phyloP scores from a whole-genome alignment of 2,797 vertebrate species.

The Saguinus oedipus region DNA sequence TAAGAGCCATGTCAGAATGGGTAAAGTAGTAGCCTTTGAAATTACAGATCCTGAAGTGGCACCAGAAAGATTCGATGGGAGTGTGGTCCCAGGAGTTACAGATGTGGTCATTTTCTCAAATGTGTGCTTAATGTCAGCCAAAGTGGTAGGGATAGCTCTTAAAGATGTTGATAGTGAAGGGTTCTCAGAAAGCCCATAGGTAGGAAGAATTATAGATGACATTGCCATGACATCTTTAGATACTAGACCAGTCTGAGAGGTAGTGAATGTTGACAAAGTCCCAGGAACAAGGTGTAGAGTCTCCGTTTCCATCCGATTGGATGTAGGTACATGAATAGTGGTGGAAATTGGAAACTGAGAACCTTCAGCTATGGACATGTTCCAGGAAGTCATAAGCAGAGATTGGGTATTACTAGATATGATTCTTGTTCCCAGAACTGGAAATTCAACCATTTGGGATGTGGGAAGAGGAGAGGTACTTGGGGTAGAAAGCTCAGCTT shows the following conservation, averaged over 20 bases:
- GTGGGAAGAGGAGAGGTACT: not conserved
- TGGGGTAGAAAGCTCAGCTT: slow-evolving; percentile 1
- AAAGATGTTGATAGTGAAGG: slow-evolving; percentile 51
- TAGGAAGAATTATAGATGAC: slow-evolving; percentile 24
- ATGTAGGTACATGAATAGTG: not conserved
- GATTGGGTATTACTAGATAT: slow-evolving; percentile 20
- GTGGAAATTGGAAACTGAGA: not conserved
- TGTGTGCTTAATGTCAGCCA: not conserved
- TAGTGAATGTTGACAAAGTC: not conserved
- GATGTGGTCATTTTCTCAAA: slow-evolving; percentile 24
- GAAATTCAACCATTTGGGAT: slow-evolving; percentile 37
- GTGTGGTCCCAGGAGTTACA: not conserved
- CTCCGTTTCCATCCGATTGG: slow-evolving; percentile 1
- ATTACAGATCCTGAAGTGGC: not conserved
- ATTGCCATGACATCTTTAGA: slow-evolving; percentile 8
- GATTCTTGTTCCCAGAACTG: slow-evolving; percentile 35
- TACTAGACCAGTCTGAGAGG: not conserved
- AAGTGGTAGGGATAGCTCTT: not conserved
- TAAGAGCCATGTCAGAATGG: not conserved
- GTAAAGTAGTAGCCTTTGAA: not conserved
- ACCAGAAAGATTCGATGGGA: not conserved
- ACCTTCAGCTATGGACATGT: not conserved
- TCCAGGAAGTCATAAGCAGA: slow-evolving; percentile 42
- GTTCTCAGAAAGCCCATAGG: slow-evolving; percentile 12
- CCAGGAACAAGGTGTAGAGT: not conserved